A percentile compares a stretch with the other conserved stretches of the same genome.
Conservation (phyloP, 2,888 invertebrate species). For the Drymonia ruficornis region DNA sequence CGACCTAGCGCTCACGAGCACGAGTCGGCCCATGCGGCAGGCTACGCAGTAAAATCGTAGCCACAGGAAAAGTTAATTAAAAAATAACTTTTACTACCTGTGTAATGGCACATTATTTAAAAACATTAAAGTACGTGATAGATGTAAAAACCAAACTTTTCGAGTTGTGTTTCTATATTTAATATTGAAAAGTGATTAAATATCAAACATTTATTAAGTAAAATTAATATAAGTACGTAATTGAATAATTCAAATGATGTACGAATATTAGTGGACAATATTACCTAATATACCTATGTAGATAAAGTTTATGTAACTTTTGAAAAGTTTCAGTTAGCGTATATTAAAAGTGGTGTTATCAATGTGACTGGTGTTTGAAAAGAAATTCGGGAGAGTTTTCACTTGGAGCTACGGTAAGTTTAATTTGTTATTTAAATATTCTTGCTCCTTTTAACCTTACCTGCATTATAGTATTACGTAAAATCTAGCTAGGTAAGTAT, state of each 20-base stretch:
- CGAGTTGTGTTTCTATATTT: not conserved
- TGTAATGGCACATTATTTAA: not conserved
- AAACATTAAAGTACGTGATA: not conserved
- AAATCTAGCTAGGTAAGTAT: too few relatives aligned
- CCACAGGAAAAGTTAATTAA: conserved; percentile 22
- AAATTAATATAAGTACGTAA: too few relatives aligned
- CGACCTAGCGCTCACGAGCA: conserved; percentile 39
- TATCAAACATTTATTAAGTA: too few relatives aligned
- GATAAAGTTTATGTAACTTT: conserved; percentile 14
- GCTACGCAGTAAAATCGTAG: conserved; percentile 25
- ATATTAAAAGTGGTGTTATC: not conserved
- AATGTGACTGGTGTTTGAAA: not conserved
- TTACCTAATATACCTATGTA: too few relatives aligned
- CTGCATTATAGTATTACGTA: too few relatives aligned
- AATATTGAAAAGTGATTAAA: too few relatives aligned
- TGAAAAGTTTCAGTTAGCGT: not conserved
- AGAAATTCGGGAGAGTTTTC: not conserved
- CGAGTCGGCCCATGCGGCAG: conserved; percentile 28
- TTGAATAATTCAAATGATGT: too few relatives aligned
- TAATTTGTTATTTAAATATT: too few relatives aligned
- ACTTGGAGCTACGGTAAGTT: conserved; percentile 7
- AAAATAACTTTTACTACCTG: conserved; percentile 6
- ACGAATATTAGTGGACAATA: too few relatives aligned
- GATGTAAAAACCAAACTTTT: not conserved
- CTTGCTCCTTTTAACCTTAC: too few relatives aligned